Percentiles rank a stretch among this genome's conserved stretches.
These are phyloP conservation scores for Eugnorisma glareosa DNA, from an alignment of 2,888 invertebrate species.

Conservation along the genomic window DNA sequence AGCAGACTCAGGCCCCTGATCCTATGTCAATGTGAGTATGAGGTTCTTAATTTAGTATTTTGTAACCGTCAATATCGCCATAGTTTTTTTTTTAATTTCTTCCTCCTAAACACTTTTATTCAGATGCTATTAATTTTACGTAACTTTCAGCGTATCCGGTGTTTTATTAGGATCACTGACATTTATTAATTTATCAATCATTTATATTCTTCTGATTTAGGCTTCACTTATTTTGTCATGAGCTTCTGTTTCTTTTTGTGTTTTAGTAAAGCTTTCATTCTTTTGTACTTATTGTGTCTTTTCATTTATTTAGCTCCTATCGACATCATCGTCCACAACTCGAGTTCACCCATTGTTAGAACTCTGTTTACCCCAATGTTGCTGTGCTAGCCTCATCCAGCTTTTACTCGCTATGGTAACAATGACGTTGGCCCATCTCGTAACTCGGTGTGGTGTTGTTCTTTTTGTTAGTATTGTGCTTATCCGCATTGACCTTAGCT, in stretches of 20 bases:
- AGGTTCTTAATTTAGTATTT: background rate
- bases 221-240: slow-evolving; percentile 8
- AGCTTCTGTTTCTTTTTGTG: background rate
- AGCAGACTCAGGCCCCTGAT: too few species aligned
- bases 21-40: background rate
- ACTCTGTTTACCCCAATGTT: fast-evolving
- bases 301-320: background rate
- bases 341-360: background rate
- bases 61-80: background rate
- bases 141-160: slow-evolving; percentile 28
- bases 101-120: slow-evolving; percentile 4
- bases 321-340: background rate
- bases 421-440: background rate
- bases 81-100: slow-evolving; percentile 6
- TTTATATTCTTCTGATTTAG: slow-evolving; percentile 20
- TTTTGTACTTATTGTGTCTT: background rate
- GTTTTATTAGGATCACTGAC: slow-evolving; percentile 33
- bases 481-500: background rate
- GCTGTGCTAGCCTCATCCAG: background rate
- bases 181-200: slow-evolving; percentile 41
- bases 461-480: background rate
- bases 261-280: background rate
- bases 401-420: background rate
- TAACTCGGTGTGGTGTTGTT: background rate
- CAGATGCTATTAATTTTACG: slow-evolving; percentile 20